Conservation (phyloP, 2,113 vertebrate genomes). For the Acrocephalus kingi region DNA sequence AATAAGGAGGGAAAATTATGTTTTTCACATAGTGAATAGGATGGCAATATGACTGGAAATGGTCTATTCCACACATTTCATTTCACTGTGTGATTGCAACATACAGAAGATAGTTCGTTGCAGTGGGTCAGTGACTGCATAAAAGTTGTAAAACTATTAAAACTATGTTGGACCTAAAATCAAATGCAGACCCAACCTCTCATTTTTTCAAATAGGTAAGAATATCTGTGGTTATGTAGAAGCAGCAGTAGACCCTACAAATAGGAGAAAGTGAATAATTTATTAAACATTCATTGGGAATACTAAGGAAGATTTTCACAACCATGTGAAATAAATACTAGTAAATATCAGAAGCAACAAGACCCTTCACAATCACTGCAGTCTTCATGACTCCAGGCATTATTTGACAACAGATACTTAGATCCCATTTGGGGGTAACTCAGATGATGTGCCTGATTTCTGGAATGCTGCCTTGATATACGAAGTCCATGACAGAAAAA, state of each 20-base stretch:
- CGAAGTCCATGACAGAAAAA: neutral
- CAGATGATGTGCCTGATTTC: neutral
- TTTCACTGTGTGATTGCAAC: neutral
- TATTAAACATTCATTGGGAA: rapidly evolving
- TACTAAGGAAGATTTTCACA: neutral
- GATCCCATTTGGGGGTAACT: neutral
- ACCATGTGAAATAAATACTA: neutral
- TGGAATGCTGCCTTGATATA: neutral
- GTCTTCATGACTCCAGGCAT: neutral
- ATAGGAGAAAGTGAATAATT: neutral
- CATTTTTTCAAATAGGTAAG: neutral
- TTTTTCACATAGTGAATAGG: neutral
- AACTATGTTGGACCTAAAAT: neutral
- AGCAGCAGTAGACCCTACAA: neutral
- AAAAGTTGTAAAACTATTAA: neutral
- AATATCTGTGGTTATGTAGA: neutral
- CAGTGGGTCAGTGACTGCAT: neutral
- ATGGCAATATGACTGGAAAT: neutral
- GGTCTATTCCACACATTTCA: neutral
- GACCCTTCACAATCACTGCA: neutral
- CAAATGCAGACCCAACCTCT: neutral
- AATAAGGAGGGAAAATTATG: neutral
- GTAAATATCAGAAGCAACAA: neutral
- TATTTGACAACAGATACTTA: neutral
- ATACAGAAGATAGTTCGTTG: neutral